Conservation (phyloP, 2,113 vertebrate species). For the Malurus cyaneus region DNA sequence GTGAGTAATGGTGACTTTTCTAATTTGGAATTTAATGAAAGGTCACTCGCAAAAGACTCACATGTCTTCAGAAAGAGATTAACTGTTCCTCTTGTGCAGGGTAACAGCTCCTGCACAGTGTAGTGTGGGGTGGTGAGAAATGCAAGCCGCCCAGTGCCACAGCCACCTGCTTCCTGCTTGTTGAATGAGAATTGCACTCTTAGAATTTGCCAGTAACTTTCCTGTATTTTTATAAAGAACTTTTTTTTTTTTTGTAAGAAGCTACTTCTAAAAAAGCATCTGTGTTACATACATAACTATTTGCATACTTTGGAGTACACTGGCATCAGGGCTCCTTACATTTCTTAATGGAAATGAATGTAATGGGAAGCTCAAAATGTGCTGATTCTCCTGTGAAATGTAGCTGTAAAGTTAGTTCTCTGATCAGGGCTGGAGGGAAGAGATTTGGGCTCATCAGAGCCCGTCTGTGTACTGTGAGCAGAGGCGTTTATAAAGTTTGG, state of each 20-base stretch:
- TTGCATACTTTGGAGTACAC: not conserved
- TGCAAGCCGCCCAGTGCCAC: not conserved
- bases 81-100: not conserved
- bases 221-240: not conserved
- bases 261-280: not conserved
- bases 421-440: not conserved
- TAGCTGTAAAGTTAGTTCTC: not conserved
- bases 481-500: not conserved
- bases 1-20: not conserved
- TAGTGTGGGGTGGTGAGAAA: not conserved
- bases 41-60: not conserved
- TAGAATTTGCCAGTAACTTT: not conserved
- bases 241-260: not conserved
- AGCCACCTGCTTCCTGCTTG: not conserved
- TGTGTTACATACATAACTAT: accelerated
- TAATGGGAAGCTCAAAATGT: not conserved
- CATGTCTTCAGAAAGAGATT: not conserved
- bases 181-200: not conserved
- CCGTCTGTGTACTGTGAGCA: not conserved
- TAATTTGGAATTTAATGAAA: slow-evolving; percentile 38
- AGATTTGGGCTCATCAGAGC: not conserved
- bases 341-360: not conserved
- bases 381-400: not conserved
- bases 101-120: not conserved
- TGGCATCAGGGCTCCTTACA: not conserved